Percentiles rank a stretch among this genome's conserved stretches.
phyloP scores from a whole-genome alignment of 1,140 invertebrate species.

The Bombus sylvicola region DNA sequence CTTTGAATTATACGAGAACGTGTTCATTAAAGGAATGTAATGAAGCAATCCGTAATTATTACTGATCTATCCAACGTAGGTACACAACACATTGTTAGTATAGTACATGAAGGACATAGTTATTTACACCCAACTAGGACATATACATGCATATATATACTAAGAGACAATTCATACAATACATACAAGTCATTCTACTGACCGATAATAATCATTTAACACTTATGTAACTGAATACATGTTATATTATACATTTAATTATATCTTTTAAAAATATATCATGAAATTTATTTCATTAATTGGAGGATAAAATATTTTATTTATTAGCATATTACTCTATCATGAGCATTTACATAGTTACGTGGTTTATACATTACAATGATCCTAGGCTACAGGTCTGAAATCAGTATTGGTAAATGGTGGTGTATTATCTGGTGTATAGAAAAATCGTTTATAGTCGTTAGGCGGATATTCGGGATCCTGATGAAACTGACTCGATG shows the following conservation, averaged over 20 bases:
- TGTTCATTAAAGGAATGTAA: background rate
- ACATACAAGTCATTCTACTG: background rate
- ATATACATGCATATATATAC: no score
- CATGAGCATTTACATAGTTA: background rate
- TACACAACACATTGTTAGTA: background rate
- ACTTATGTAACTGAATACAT: background rate
- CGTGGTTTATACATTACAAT: background rate
- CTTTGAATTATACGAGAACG: no score
- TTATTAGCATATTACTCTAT: background rate
- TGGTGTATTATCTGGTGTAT: slow-evolving; percentile 28
- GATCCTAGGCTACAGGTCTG: slow-evolving; percentile 30
- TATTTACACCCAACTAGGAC: slow-evolving; percentile 4
- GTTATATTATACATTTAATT: background rate
- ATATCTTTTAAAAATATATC: background rate
- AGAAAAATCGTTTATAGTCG: slow-evolving; percentile 30
- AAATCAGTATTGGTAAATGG: slow-evolving; percentile 30
- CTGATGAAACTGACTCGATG: slow-evolving; percentile 5
- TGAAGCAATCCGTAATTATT: background rate
- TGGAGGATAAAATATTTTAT: background rate
- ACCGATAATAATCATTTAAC: background rate
- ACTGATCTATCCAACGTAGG: background rate
- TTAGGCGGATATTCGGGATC: slow-evolving; percentile 28
- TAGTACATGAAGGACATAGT: background rate
- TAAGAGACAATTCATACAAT: background rate
- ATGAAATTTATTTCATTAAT: background rate